phyloP scores from a whole-genome alignment of 2,888 invertebrate genomes.

The Actias luna region DNA sequence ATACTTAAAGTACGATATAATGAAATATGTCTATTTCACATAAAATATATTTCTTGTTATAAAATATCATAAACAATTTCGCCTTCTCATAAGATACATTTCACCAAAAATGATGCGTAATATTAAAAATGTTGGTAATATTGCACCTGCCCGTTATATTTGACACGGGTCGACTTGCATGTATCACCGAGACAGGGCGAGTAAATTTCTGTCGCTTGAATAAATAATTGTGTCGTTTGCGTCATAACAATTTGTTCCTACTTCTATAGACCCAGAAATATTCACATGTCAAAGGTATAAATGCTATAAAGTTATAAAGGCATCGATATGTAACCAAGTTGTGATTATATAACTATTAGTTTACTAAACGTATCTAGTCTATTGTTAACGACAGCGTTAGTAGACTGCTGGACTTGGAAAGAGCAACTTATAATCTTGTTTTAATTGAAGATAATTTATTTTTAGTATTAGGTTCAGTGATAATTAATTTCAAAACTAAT shows the following conservation, averaged over 20 bases:
- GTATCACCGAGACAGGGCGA: conserved; percentile 71
- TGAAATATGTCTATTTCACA: background rate
- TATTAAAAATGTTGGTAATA: conserved; percentile 61
- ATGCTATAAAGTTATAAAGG: too few relatives aligned
- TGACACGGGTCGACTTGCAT: conserved; percentile 76
- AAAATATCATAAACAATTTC: conserved; percentile 1
- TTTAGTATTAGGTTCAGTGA: background rate
- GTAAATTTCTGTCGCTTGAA: conserved; percentile 75
- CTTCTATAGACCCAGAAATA: conserved; percentile 49
- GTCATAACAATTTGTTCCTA: conserved; percentile 50
- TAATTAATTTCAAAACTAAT: background rate
- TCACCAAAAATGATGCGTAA: conserved; percentile 16
- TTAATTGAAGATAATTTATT: background rate
- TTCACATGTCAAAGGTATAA: conserved; percentile 35
- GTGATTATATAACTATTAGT: background rate
- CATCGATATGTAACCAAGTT: background rate
- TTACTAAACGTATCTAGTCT: background rate
- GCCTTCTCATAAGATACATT: background rate
- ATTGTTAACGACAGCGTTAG: background rate
- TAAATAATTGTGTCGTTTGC: conserved; percentile 67
- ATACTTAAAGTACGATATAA: too few relatives aligned
- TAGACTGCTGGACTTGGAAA: background rate
- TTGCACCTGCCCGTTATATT: conserved; percentile 67
- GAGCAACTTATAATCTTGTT: background rate
- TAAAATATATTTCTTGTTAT: background rate